Percentiles rank a stretch among this genome's conserved stretches.
These are phyloP conservation scores for Thelaira solivaga DNA, from an alignment of 2,888 invertebrate genomes.

Conservation along the genomic window DNA sequence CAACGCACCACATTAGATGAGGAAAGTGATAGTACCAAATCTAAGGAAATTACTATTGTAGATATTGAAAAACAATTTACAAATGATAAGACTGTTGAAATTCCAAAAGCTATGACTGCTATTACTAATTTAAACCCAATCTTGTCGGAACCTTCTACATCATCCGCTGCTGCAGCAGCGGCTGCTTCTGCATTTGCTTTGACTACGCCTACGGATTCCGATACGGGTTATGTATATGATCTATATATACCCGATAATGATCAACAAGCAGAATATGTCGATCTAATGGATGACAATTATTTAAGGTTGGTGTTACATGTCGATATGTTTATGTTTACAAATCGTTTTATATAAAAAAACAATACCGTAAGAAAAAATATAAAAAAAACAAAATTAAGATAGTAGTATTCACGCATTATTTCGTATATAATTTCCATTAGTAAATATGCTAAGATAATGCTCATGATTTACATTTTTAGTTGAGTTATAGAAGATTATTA, in stretches of 20 bases:
- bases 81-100: conserved; percentile 40
- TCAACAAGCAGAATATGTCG: conserved; percentile 77
- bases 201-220: conserved; percentile 68
- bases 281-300: conserved; percentile 75
- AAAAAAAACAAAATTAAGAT: conserved; percentile 8
- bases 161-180: conserved; percentile 45
- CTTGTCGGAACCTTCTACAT: conserved; percentile 33
- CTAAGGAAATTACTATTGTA: conserved; percentile 78
- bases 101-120: conserved; percentile 6
- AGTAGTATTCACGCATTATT: conserved; percentile 3
- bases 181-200: conserved; percentile 17
- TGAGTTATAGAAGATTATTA: background rate
- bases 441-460: conserved; percentile 6
- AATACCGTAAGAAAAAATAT: background rate
- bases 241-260: conserved; percentile 80
- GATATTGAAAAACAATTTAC: conserved; percentile 79
- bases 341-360: conserved; percentile 72
- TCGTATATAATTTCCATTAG: background rate
- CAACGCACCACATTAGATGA: conserved; percentile 77
- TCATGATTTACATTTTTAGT: background rate
- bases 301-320: conserved; percentile 77
- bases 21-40: conserved; percentile 66
- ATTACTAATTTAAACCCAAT: background rate
- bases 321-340: conserved; percentile 74
- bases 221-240: conserved; percentile 81